phyloP scores from a whole-genome alignment of 2,113 vertebrate genomes.

The Pongo abelii region DNA sequence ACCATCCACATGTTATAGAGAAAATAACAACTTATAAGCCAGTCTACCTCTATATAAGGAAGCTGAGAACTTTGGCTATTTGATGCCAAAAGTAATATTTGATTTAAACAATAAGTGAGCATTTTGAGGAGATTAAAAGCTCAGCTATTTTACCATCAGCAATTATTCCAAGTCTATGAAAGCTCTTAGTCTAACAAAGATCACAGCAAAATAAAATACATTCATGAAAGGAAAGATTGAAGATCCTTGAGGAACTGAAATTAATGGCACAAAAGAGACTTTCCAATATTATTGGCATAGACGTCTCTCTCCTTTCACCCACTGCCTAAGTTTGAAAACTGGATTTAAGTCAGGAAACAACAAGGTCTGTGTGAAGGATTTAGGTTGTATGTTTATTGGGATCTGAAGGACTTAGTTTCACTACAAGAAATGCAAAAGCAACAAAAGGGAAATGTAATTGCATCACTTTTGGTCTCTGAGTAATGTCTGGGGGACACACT shows the following conservation, averaged over 20 bases:
- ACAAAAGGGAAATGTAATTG: background rate
- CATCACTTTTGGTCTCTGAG: background rate
- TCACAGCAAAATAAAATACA: background rate
- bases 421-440: background rate
- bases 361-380: background rate
- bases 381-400: background rate
- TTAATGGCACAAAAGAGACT: background rate
- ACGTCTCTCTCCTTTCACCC: background rate
- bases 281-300: background rate
- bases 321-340: background rate
- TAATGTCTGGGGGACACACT: background rate
- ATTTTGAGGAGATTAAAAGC: background rate
- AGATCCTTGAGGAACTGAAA: background rate
- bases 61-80: background rate
- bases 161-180: background rate
- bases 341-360: background rate
- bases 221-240: background rate
- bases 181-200: background rate
- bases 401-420: background rate
- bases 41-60: background rate
- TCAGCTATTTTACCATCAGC: background rate
- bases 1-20: background rate
- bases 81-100: background rate
- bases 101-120: background rate
- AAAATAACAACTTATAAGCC: background rate